These are phyloP conservation scores for Drosophila mimetica DNA, from an alignment of 2,888 invertebrate species.

Conservation along the genomic window DNA sequence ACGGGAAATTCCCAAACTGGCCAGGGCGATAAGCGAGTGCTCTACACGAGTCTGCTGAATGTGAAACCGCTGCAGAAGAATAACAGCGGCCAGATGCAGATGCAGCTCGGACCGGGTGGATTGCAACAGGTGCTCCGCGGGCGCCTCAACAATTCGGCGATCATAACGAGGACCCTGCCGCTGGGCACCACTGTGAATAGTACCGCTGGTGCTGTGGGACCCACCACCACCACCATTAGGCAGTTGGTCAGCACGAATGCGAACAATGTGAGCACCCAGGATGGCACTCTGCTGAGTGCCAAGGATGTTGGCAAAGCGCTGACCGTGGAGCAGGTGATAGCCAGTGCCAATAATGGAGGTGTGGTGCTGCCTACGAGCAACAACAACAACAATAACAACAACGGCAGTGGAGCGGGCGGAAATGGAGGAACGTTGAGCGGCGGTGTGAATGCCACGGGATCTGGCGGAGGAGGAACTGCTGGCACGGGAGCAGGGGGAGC, in stretches of 20 bases:
- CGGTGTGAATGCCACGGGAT: constrained; percentile 46
- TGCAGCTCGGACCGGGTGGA: constrained; percentile 80
- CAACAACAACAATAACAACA: constrained; percentile 49
- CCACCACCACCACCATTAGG: constrained; percentile 55
- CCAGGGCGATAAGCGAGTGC: constrained; percentile 79
- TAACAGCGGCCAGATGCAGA: constrained; percentile 82
- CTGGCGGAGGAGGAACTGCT: constrained; percentile 14
- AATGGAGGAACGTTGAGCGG: constrained; percentile 30
- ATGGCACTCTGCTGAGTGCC: constrained; percentile 36
- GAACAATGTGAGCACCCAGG: constrained; percentile 55
- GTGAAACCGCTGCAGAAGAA: constrained; percentile 83
- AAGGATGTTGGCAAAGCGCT: constrained; percentile 67
- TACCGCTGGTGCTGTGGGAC: constrained; percentile 49
- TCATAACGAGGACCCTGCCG: constrained; percentile 80
- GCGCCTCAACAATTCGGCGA: constrained; percentile 80
- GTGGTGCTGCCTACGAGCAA: constrained; percentile 60
- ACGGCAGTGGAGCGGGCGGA: constrained; percentile 42
- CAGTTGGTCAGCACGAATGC: constrained; percentile 70
- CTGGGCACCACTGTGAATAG: constrained; percentile 73
- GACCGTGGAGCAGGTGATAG: constrained; percentile 70
- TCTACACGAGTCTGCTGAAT: constrained; percentile 83
- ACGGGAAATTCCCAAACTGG: constrained; percentile 52
- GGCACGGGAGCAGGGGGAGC: constrained; percentile 30
- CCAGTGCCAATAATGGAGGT: constrained; percentile 70
- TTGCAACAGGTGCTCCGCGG: constrained; percentile 80